Evolutionary conservation across 2,113 vertebrate species (phyloP).

Genomic region (Neotoma lepida): DNA sequence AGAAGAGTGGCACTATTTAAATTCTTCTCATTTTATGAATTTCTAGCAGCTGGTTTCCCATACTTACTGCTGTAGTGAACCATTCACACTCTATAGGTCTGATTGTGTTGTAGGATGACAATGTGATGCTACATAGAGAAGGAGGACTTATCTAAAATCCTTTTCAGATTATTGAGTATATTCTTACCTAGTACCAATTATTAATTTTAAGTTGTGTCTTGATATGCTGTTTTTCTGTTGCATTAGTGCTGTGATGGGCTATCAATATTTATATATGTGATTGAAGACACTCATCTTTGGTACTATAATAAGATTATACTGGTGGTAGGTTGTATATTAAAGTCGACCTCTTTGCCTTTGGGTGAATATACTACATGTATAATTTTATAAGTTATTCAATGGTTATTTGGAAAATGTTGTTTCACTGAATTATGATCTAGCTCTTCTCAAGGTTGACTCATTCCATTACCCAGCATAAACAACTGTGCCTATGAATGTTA

Average conservation of each 20-base stretch:
- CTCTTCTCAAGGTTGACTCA: conserved; percentile 23
- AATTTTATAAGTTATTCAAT: conserved; percentile 16
- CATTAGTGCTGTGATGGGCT: neutral
- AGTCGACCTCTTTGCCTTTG: neutral
- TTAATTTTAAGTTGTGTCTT: neutral
- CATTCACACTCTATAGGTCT: neutral
- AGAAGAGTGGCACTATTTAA: neutral
- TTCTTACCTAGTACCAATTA: neutral
- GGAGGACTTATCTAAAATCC: neutral
- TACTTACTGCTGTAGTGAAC: too few relatives aligned
- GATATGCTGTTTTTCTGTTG: neutral
- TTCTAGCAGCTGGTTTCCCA: neutral
- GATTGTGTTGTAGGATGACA: neutral
- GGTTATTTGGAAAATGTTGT: conserved; percentile 33
- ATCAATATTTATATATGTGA: conserved; percentile 1
- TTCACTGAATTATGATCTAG: neutral
- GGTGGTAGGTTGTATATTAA: neutral
- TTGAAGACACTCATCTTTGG: neutral
- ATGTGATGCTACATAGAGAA: too few relatives aligned
- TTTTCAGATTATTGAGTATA: neutral
- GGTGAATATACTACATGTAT: neutral
- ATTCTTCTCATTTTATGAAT: neutral
- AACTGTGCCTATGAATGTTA: neutral
- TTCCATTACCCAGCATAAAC: neutral
- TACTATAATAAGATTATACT: neutral